Evolutionary conservation across 1,140 invertebrate genomes (phyloP).

Genomic region (Drosophila insularis): DNA sequence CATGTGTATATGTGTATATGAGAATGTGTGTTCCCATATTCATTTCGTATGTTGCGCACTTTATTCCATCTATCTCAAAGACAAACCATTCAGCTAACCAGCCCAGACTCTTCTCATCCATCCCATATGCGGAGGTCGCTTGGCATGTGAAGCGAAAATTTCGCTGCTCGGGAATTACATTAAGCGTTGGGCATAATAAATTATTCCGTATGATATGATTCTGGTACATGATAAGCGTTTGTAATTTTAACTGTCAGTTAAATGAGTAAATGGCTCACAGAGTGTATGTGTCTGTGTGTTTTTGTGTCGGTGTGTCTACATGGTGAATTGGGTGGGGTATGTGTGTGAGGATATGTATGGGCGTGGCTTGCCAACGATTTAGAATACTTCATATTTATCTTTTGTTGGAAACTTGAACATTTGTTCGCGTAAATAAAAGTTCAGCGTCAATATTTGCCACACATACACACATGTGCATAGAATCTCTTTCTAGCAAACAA

Average conservation of each 20-base stretch:
- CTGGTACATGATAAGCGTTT: slow-evolving; percentile 81
- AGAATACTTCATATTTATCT: slow-evolving; percentile 80
- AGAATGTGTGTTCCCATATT: slow-evolving; percentile 50
- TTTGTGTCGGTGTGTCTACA: too few species aligned
- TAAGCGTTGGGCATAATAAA: slow-evolving; percentile 79
- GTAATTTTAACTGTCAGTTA: slow-evolving; percentile 81
- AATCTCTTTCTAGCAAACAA: not conserved
- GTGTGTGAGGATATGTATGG: slow-evolving; percentile 10
- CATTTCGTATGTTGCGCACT: slow-evolving; percentile 76
- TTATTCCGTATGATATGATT: slow-evolving; percentile 81
- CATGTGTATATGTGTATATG: slow-evolving; percentile 7
- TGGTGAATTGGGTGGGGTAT: not conserved
- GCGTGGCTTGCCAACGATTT: slow-evolving; percentile 64
- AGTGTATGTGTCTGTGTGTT: not conserved
- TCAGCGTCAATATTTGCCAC: slow-evolving; percentile 72
- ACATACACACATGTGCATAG: slow-evolving; percentile 12
- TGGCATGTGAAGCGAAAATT: slow-evolving; percentile 52
- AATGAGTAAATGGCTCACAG: slow-evolving; percentile 71
- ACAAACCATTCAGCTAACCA: slow-evolving; percentile 65
- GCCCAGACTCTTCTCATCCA: slow-evolving; percentile 22
- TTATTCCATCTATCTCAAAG: slow-evolving; percentile 77
- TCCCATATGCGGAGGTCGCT: not conserved
- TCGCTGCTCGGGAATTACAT: slow-evolving; percentile 75
- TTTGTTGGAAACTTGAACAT: slow-evolving; percentile 77
- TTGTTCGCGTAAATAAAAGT: slow-evolving; percentile 79